These are phyloP conservation scores for Argya squamiceps DNA, from an alignment of 2,797 vertebrate species.

Conservation along the genomic window DNA sequence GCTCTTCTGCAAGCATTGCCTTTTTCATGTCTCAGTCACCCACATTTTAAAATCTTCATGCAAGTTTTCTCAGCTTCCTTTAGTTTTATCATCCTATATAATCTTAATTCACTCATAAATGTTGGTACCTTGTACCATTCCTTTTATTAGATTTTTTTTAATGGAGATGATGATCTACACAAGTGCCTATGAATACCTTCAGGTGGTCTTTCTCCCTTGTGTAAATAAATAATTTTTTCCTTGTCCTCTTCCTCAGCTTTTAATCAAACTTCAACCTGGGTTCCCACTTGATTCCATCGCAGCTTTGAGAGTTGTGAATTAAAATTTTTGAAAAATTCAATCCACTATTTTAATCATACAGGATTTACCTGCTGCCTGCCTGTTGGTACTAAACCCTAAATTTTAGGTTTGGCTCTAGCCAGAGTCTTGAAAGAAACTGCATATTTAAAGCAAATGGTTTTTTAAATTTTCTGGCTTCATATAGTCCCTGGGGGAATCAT, in stretches of 20 bases:
- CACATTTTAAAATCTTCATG: neutral
- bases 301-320: neutral
- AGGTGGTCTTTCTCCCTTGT: neutral
- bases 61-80: neutral
- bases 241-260: neutral
- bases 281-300: neutral
- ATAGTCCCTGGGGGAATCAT: neutral
- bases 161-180: neutral
- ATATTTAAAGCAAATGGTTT: neutral
- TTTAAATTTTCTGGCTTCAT: slow-evolving; percentile 8
- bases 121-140: neutral
- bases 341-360: neutral
- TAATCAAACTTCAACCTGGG: neutral
- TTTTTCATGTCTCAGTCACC: neutral
- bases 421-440: neutral
- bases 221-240: neutral
- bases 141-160: neutral
- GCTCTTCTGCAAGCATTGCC: neutral
- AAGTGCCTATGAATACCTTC: neutral
- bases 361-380: neutral
- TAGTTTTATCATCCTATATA: neutral
- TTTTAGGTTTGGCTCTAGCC: neutral
- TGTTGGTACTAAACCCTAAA: neutral
- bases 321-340: neutral
- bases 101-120: neutral